A percentile compares a stretch with the other conserved stretches of the same genome.
These are phyloP conservation scores for Caenorhabditis imperialis DNA, from an alignment of 2,888 invertebrate species.

Conservation along the genomic window DNA sequence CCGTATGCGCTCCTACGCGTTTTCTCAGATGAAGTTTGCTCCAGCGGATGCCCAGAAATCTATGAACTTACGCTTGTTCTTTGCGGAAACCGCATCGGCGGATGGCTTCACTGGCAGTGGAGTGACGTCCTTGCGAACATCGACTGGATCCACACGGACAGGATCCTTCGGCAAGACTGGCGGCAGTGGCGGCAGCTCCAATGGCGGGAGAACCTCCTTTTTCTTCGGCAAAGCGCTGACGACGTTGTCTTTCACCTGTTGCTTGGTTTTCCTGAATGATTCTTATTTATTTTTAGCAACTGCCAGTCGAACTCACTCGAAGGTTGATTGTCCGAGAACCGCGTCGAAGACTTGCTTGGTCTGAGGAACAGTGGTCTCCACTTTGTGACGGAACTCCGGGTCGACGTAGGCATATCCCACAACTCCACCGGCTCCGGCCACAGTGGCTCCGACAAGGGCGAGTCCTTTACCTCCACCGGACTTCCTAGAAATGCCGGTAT, in stretches of 20 bases:
- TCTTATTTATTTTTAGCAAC: neutral
- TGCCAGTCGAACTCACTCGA: constrained; percentile 52
- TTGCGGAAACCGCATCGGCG: constrained; percentile 36
- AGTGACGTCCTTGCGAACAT: constrained; percentile 63
- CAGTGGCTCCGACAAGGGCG: constrained; percentile 48
- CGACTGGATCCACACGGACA: constrained; percentile 68
- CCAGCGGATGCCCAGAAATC: too few species aligned
- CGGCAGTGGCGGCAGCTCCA: constrained; percentile 46
- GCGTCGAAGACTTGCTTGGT: constrained; percentile 65
- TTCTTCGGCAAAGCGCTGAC: constrained; percentile 54
- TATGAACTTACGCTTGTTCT: constrained; percentile 58
- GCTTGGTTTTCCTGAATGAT: constrained; percentile 50
- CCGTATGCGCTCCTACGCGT: too few species aligned
- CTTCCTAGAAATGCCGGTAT: constrained; percentile 38
- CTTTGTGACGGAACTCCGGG: constrained; percentile 66
- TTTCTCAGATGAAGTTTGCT: too few species aligned
- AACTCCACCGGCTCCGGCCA: constrained; percentile 69
- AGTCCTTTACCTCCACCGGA: constrained; percentile 62
- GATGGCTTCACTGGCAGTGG: constrained; percentile 45
- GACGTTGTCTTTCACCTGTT: constrained; percentile 51
- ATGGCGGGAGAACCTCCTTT: constrained; percentile 57
- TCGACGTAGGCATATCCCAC: constrained; percentile 72
- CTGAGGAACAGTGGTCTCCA: constrained; percentile 66
- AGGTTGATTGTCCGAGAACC: constrained; percentile 62
- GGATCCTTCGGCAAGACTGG: constrained; percentile 57